Percentiles rank a stretch among this genome's conserved stretches.
phyloP scores from a whole-genome alignment of 1,140 invertebrate genomes.

The Homalodisca vitripennis region DNA sequence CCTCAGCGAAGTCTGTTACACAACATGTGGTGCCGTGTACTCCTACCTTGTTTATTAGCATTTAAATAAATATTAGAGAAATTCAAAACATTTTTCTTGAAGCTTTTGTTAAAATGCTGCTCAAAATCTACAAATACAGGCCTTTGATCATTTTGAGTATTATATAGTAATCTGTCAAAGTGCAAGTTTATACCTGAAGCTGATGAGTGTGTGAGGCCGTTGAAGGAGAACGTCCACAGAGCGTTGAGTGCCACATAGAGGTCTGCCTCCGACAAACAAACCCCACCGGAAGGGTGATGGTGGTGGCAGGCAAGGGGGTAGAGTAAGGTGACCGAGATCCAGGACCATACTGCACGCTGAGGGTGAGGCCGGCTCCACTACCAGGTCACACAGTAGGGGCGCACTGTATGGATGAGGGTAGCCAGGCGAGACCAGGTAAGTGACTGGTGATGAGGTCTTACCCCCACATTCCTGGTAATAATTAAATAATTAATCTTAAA shows the following conservation, averaged over 20 bases:
- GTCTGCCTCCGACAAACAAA: not conserved
- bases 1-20: no score
- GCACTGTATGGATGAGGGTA: not conserved
- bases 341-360: not conserved
- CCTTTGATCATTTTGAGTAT: no score
- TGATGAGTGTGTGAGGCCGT: no score
- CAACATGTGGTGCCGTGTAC: no score
- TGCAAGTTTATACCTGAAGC: no score
- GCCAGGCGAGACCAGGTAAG: not conserved
- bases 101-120: no score
- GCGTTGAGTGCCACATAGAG: not conserved
- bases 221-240: not conserved
- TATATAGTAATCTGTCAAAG: no score
- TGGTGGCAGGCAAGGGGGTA: not conserved
- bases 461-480: constrained; percentile 1
- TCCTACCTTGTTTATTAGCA: no score
- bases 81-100: no score
- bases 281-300: no score
- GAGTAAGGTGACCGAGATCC: not conserved
- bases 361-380: not conserved
- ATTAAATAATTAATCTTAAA: not conserved
- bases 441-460: not conserved
- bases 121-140: no score
- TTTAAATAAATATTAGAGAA: no score
- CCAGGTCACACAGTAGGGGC: not conserved